Conservation (phyloP, 2,888 invertebrate genomes). For the Nemoura dubitans region DNA sequence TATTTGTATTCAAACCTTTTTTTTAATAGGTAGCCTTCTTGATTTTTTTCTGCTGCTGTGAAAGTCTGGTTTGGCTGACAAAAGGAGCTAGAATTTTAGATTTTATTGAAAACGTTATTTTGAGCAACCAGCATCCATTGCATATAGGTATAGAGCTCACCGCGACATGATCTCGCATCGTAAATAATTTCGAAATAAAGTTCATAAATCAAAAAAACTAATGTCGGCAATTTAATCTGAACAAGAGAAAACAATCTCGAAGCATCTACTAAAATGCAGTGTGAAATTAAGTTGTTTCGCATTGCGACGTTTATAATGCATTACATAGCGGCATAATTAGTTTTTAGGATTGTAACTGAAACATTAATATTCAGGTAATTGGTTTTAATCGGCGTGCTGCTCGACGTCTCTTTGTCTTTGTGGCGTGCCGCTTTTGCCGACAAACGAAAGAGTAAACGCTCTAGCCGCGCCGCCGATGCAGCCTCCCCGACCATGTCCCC, state of each 20-base stretch:
- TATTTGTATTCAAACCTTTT: conserved; percentile 9
- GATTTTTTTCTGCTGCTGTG: neutral
- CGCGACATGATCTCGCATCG: neutral
- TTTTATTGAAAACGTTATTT: neutral
- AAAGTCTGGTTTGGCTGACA: neutral
- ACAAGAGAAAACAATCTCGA: neutral
- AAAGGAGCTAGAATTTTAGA: neutral
- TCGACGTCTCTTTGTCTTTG: conserved; percentile 47
- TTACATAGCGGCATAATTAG: conserved; percentile 43
- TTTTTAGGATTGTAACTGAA: conserved; percentile 46
- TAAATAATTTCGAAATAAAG: neutral
- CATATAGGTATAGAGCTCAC: neutral
- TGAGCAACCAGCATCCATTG: neutral
- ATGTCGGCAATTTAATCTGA: neutral
- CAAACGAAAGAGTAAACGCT: conserved; percentile 34
- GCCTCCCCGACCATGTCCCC: conserved; percentile 18
- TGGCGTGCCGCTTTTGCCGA: conserved; percentile 47
- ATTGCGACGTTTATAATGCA: conserved; percentile 20
- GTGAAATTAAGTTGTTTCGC: conserved; percentile 12
- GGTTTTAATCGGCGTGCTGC: conserved; percentile 50
- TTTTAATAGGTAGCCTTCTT: conserved; percentile 1
- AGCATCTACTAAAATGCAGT: neutral
- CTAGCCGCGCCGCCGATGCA: conserved; percentile 1
- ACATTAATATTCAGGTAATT: conserved; percentile 51
- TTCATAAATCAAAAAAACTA: neutral